Base-by-base conservation (phyloP, 2,113 vertebrate species). In the Desmodus rotundus region DNA sequence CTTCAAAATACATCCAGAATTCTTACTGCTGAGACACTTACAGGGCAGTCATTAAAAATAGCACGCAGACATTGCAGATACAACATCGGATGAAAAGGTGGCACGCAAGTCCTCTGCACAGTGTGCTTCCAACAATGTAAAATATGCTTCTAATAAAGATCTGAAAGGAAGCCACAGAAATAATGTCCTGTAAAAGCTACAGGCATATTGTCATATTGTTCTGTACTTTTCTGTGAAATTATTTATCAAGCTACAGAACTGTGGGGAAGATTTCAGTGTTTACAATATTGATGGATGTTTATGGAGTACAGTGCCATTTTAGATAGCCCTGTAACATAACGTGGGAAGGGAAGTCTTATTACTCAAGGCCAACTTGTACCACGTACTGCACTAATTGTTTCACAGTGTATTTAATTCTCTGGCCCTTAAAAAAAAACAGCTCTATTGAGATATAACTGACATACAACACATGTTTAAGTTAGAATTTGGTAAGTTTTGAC, bases 131-230 rank as follows among this genome's bases (percentile, higher is more conserved):
- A 74, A n/a, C 4, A 28, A 7, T 74, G 20, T 77, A 52, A 94
- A 89, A 45, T 76, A 81, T 41, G 5, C 22, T 74, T 61, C 10
- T 68, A 17, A 89, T 87, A 74, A 72, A 92, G 13, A 45, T 70
- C 54, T 68, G 33, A 83, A 70, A 91, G 91, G 76, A 93, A 77
- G 2, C 74, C n/a, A 73, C 24, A 67, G 54, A 96, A 92, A 90
- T 76, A n/a, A 43, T 80, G 67, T 72, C 33, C 36, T 83, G 5
- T 65, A n/a, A 58, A 88, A 78, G 33, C 41, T 20, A n/a, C 20
- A 86, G 52, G 61, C 33, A 1, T 78, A 43, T 89, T 95, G 93
- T 65, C 14, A 47, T 78, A 58, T 41, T 82, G 11, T 61, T 33
- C 14, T 20, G 28, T 88, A 45, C 67, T 93, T 95, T 87, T 88